Evolutionary conservation across 2,888 invertebrate genomes (phyloP).

Genomic region (Noctua pronuba): DNA sequence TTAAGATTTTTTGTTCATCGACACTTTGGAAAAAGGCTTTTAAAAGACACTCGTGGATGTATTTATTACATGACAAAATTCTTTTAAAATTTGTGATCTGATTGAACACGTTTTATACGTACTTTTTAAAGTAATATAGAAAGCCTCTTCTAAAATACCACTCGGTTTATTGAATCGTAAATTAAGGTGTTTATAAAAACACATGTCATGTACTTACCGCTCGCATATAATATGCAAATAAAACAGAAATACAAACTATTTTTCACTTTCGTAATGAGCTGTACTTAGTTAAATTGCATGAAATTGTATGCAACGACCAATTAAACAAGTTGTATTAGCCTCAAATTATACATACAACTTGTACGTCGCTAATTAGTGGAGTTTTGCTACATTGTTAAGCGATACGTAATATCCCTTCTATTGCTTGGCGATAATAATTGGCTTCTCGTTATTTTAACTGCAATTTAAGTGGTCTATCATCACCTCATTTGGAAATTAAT

Average conservation of each 20-base stretch:
- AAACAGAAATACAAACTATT: conserved; percentile 54
- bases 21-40: conserved; percentile 61
- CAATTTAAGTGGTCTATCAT: conserved; percentile 59
- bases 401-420: conserved; percentile 63
- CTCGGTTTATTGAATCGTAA: not conserved
- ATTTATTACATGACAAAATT: conserved; percentile 46
- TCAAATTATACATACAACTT: conserved; percentile 70
- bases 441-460: conserved; percentile 61
- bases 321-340: conserved; percentile 70
- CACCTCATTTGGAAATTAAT: conserved; percentile 60
- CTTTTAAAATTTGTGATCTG: conserved; percentile 14
- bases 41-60: conserved; percentile 55
- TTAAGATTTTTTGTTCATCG: conserved; percentile 66
- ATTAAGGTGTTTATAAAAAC: not conserved
- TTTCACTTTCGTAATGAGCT: conserved; percentile 62
- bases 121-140: not conserved
- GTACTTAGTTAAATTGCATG: conserved; percentile 70
- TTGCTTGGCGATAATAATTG: conserved; percentile 65
- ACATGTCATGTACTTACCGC: too few species aligned
- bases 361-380: conserved; percentile 69
- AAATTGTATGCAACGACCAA: conserved; percentile 70
- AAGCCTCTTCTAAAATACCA: not conserved
- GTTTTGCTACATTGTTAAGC: conserved; percentile 69
- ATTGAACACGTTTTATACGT: not conserved
- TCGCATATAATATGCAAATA: conserved; percentile 21